A percentile compares a stretch with the other conserved stretches of the same genome.
These are phyloP conservation scores for Drosophila neocordata DNA, from an alignment of 1,140 invertebrate genomes.

Conservation along the genomic window DNA sequence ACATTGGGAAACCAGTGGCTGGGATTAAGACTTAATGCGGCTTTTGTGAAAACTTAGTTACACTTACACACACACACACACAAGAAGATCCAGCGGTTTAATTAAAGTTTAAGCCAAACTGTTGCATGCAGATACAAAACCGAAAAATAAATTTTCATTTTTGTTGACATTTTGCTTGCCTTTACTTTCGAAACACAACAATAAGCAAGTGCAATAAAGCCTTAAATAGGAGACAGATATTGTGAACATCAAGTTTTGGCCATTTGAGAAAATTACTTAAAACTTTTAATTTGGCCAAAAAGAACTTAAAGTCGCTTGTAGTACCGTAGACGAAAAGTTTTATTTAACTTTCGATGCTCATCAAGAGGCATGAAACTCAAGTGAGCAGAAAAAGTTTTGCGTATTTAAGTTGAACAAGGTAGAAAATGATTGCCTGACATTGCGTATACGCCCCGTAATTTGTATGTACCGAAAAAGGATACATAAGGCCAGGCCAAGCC, in stretches of 20 bases:
- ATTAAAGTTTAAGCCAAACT: conserved; percentile 8
- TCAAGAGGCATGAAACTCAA: not conserved
- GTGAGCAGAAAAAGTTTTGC: conserved; percentile 3
- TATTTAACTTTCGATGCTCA: conserved; percentile 7
- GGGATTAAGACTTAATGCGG: not conserved
- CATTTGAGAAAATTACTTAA: conserved; percentile 7
- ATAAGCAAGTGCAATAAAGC: conserved; percentile 16
- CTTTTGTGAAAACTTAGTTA: not conserved
- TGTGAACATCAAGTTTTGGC: not conserved
- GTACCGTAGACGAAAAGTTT: conserved; percentile 1
- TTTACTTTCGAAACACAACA: not conserved
- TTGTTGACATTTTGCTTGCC: not conserved
- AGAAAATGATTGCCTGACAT: not conserved
- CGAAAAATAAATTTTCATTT: not conserved
- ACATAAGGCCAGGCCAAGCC: not conserved
- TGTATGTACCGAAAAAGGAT: not conserved
- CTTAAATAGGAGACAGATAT: not conserved
- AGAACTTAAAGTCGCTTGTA: not conserved
- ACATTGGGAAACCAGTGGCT: not conserved
- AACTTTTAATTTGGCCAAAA: conserved; percentile 6
- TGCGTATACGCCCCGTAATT: not conserved
- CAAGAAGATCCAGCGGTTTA: not conserved
- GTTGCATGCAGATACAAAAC: not conserved
- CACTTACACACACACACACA: not conserved
- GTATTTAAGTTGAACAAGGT: not conserved